Evolutionary conservation across 1,140 invertebrate species (phyloP), one percentile per base, ranked within the genome.

Genomic region (Pogonognathellus flavescens): DNA sequence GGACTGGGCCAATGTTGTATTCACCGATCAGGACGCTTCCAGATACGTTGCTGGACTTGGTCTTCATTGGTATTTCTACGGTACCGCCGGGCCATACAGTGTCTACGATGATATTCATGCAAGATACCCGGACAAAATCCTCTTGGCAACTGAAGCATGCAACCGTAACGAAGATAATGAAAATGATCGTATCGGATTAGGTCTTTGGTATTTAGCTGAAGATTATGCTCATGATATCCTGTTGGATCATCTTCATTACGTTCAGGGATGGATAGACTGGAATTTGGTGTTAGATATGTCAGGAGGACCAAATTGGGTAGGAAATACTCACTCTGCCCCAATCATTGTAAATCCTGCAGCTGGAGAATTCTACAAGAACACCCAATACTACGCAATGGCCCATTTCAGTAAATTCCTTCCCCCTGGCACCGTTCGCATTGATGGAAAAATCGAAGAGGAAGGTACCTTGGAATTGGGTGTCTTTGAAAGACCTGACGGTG

Each of bases 381-480:
- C 96, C 0, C 95, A 95, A 91, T 98, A 93, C 90, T 98, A 97
- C 90, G 94, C 93, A 9, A 91, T 97, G 89, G 95, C 94, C 0
- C 97, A 98, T 90, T 96, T 97, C 87, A 95, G 95, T 53, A 96
- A 95, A 91, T 96, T 96, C 89, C 90, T 97, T n/a, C 92, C 93
- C 0, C 91, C 91, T 85, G 92, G 92, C 62, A 95, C 95, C 0
- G 85, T 89, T 31, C 91, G 93, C 70, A 90, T 92, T 59, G 20
- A 53, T 3, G 18, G 41, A 3, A 59, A 59, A 31, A 18, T 49
- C 5, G 84, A 84, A 20, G 50, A 49, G 18, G 82, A 83, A 25
- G 50, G 80, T 11, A 57, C 8, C 2, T 81, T 57, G 22, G 53
- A 59, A 16, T 55, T 81, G 18, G 90, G 92, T 5, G 93, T 93